Percentiles rank a stretch among this genome's conserved stretches.
Conservation (phyloP, 2,113 vertebrate species). For the Marcusenius ussheri region DNA sequence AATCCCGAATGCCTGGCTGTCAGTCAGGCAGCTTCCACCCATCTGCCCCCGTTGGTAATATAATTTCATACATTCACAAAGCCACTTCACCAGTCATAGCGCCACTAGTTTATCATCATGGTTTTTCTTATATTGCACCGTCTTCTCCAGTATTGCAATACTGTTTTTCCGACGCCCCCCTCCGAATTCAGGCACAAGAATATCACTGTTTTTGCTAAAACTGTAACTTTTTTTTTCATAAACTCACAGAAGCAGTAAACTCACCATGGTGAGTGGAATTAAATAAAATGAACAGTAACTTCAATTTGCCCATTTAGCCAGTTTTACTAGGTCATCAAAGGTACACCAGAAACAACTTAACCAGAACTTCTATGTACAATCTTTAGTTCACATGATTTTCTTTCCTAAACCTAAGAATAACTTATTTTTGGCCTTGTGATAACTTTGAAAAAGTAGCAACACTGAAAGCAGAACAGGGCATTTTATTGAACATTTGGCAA, state of each 20-base stretch:
- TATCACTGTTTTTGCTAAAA: neutral
- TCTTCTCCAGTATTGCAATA: neutral
- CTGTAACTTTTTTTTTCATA: neutral
- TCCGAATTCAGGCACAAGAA: neutral
- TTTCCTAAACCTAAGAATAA: neutral
- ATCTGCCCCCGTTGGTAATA: neutral
- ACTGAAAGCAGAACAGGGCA: neutral
- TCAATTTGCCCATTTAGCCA: neutral
- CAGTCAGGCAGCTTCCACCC: neutral
- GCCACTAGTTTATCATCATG: neutral
- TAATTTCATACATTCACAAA: neutral
- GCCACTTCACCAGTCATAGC: neutral
- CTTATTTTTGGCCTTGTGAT: neutral
- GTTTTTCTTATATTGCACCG: neutral
- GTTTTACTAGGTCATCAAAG: neutral
- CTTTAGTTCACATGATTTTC: neutral
- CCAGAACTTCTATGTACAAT: neutral
- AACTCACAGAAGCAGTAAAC: neutral
- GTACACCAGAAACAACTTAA: neutral
- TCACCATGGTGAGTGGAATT: neutral
- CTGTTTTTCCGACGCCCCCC: neutral
- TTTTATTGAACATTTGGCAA: slow-evolving; percentile 27
- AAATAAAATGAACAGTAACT: neutral
- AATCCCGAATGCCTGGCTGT: neutral
- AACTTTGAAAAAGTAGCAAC: neutral